These are phyloP conservation scores for Lepidocyrtinus sp. DNA, from an alignment of 2,888 invertebrate genomes.

Conservation along the genomic window DNA sequence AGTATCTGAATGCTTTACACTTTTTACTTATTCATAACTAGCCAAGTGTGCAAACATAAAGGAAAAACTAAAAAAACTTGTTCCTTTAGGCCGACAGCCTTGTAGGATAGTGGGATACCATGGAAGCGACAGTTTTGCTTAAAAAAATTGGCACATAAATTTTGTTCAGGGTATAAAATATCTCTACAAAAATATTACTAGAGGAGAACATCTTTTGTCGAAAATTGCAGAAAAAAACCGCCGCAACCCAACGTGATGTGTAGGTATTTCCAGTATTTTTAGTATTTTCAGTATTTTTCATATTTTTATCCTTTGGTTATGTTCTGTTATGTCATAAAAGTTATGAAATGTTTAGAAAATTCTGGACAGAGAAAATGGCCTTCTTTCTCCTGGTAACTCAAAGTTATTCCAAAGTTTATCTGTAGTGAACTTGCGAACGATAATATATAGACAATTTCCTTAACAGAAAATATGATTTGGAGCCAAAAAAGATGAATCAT, in stretches of 20 bases:
- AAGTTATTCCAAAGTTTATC: conserved; percentile 10
- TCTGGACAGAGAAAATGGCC: neutral
- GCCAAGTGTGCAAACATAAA: conserved; percentile 26
- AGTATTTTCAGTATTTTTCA: neutral
- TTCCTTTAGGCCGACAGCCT: too few species aligned
- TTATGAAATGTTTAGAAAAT: conserved; percentile 1
- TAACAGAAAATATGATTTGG: neutral
- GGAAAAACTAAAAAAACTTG: neutral
- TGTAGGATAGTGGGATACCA: too few species aligned
- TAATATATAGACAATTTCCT: neutral
- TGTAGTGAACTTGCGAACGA: conserved; percentile 26
- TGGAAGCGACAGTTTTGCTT: neutral
- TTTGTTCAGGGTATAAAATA: conserved; percentile 4
- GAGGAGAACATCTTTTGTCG: neutral
- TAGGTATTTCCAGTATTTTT: neutral
- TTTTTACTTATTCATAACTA: conserved; percentile 44
- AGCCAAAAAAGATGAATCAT: neutral
- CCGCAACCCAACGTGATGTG: neutral
- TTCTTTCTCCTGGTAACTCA: neutral
- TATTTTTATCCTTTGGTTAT: neutral
- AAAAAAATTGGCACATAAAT: conserved; percentile 53
- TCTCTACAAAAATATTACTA: conserved; percentile 31
- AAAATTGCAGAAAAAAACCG: neutral
- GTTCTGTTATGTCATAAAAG: neutral
- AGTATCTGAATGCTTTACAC: too few species aligned